Evolutionary conservation across 2,113 vertebrate genomes (phyloP).

Genomic region (Marmota flaviventris): DNA sequence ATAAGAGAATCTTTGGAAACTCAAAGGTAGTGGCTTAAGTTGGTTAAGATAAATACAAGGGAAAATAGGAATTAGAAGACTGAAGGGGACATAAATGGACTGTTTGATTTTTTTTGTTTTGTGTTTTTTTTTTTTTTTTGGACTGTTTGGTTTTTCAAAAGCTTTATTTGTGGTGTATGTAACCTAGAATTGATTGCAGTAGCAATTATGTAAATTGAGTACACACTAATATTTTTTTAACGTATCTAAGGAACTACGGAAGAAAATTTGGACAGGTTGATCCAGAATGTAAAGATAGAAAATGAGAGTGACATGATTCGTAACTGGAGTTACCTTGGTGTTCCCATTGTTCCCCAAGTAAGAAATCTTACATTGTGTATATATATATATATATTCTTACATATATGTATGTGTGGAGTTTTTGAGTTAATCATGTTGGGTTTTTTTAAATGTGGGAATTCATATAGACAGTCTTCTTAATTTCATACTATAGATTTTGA

Average conservation of each 20-base stretch:
- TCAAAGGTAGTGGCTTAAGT: not conserved
- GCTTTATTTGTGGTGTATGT: not conserved
- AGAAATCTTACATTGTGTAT: not conserved
- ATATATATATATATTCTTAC: not conserved
- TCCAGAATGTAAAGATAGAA: constrained; percentile 97
- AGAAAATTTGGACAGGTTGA: constrained; percentile 97
- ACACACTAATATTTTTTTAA: constrained; percentile 32
- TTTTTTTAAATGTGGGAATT: not conserved
- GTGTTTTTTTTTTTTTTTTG: not conserved
- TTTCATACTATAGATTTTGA: not conserved
- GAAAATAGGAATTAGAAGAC: constrained; percentile 39
- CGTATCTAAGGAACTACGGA: constrained; percentile 94
- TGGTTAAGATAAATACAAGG: constrained; percentile 26
- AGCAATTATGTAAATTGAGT: not conserved
- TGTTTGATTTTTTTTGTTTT: not conserved
- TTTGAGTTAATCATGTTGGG: not conserved
- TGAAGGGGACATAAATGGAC: not conserved
- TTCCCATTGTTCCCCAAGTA: constrained; percentile 93
- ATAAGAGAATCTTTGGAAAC: constrained; percentile 33
- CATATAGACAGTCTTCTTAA: not conserved
- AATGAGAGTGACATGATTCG: constrained; percentile 94
- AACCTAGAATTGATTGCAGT: constrained; percentile 21
- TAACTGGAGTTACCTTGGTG: constrained; percentile 96
- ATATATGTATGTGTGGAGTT: not conserved
- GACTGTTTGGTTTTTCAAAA: constrained; percentile 20